Base-by-base conservation (phyloP, 2,113 vertebrate genomes). In the Dendrocopos noguchii region DNA sequence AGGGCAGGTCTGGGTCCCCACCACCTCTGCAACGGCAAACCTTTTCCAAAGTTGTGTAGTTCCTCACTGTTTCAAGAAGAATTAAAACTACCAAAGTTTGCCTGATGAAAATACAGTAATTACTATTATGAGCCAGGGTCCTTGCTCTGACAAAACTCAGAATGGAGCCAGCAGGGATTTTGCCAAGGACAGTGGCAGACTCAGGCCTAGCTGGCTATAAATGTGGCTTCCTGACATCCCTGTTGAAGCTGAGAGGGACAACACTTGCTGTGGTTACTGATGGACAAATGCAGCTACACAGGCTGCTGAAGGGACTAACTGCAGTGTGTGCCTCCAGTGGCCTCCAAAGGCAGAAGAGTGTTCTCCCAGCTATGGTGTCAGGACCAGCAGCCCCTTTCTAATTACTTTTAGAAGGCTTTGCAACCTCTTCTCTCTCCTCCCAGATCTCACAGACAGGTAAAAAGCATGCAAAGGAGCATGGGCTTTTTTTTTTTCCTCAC, bases 11-110 rank as follows among this genome's bases (percentile, higher is more conserved):
- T 24, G 25, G 29, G 31, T 33, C 57, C 12, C n/a, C 14, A 13
- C 56, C 52, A 18, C 31, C 6, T 74, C 27, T 16, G 13, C 0
- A 0, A 3, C 24, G 59, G 19, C 2, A 1, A 79, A 44, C 17
- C 4, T 39, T 82, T 44, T 42, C 67, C n/a, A 31, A 53, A 88
- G 52, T 4, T 6, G 3, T 3, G 5, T 52, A n/a, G 29, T 33
- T 77, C 12, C 6, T 89, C 4, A 0, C 21, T 66, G 20, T 60
- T 27, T 20, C 66, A 18, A 53, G n/a, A 60, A 24, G 10, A 21
- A 42, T 52, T 24, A 52, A 81, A 89, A 36, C 22, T 27, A 53
- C 20, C 7, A 2, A 60, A 13, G n/a, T 63, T 29, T 74, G 25
- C 17, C 2, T 33, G 29, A 27, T 60, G 52, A 56, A 84, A 84